A percentile compares a stretch with the other conserved stretches of the same genome.
These are phyloP conservation scores for Anguilla anguilla DNA, from an alignment of 2,797 vertebrate genomes.

Conservation along the genomic window DNA sequence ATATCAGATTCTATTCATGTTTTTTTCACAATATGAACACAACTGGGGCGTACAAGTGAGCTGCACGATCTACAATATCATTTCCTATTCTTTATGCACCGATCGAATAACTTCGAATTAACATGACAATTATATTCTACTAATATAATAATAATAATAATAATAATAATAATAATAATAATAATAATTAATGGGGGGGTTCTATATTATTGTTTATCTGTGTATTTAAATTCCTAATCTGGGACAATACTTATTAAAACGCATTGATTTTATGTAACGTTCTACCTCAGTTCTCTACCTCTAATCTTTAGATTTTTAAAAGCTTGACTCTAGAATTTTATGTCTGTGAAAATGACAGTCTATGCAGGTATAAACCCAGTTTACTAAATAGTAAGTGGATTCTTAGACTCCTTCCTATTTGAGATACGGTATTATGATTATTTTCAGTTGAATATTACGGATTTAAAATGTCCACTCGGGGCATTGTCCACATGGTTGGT, in stretches of 20 bases:
- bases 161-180: no score
- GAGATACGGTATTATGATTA: background rate
- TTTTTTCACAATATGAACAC: background rate
- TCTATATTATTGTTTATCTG: background rate
- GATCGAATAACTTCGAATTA: background rate
- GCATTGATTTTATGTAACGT: background rate
- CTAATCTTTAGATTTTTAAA: background rate
- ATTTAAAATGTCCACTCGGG: background rate
- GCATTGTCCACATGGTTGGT: background rate
- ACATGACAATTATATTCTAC: background rate
- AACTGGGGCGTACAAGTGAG: background rate
- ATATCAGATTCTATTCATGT: background rate
- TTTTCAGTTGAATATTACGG: background rate
- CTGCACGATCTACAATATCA: background rate
- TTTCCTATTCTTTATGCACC: background rate
- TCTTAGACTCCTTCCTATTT: background rate
- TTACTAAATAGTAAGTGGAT: background rate
- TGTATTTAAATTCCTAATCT: background rate
- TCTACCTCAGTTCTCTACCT: background rate
- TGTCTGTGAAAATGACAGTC: background rate
- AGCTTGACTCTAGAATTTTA: background rate
- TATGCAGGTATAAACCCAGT: background rate
- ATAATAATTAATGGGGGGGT: no score
- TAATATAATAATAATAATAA: no score
- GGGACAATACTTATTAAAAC: background rate